phyloP scores from a whole-genome alignment of 2,113 vertebrate species.

The Ploceus nigricollis region DNA sequence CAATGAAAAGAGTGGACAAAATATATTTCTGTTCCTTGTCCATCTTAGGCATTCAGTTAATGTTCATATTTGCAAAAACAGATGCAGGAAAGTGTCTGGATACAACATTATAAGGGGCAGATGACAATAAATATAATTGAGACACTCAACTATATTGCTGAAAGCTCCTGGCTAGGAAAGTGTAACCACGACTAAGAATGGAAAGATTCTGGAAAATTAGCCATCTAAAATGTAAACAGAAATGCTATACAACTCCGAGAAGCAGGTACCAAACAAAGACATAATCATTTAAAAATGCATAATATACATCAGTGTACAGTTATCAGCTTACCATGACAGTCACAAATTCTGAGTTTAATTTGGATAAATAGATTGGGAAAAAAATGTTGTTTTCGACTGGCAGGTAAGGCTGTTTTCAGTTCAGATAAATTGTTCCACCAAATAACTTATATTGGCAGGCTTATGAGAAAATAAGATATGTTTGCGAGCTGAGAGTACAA shows the following conservation, averaged over 20 bases:
- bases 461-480: constrained; percentile 27
- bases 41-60: neutral
- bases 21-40: neutral
- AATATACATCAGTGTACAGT: neutral
- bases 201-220: neutral
- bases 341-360: constrained; percentile 33
- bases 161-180: neutral
- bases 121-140: neutral
- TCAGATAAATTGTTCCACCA: constrained; percentile 40
- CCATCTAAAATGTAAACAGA: neutral
- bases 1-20: neutral
- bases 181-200: neutral
- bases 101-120: neutral
- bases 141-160: neutral
- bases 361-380: constrained; percentile 43
- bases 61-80: neutral
- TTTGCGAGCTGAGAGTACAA: neutral
- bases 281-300: neutral
- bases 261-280: neutral
- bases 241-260: neutral
- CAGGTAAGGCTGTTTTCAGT: constrained; percentile 29
- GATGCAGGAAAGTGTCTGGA: neutral
- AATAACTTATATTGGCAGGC: constrained; percentile 29
- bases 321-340: constrained; percentile 15
- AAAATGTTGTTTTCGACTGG: constrained; percentile 28